phyloP scores from a whole-genome alignment of 2,113 vertebrate species.

The Panthera uncia region DNA sequence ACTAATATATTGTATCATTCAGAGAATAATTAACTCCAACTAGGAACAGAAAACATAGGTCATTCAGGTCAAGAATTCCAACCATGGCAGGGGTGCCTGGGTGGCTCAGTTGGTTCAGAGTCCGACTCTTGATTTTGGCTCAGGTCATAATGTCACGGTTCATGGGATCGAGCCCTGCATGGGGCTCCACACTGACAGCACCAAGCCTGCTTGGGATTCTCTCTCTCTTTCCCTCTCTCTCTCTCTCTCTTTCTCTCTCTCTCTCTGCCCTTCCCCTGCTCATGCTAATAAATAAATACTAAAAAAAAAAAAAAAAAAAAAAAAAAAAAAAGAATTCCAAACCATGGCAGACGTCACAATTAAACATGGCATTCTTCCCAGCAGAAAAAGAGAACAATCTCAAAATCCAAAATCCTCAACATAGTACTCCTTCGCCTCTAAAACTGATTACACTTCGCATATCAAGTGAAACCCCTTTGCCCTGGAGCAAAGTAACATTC shows the following conservation, averaged over 20 bases:
- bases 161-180: no score
- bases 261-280: no score
- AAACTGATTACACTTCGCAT: background rate
- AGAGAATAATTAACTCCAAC: background rate
- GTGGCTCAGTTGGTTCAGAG: no score
- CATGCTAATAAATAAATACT: no score
- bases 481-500: background rate
- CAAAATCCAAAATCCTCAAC: constrained; percentile 6
- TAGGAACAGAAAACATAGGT: background rate
- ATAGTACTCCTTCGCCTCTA: background rate
- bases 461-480: background rate
- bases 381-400: background rate
- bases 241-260: no score
- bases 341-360: background rate
- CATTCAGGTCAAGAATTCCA: background rate
- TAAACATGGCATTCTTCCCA: background rate
- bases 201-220: no score
- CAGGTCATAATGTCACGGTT: no score
- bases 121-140: no score
- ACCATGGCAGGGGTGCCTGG: background rate
- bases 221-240: no score
- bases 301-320: no score
- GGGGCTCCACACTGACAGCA: no score
- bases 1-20: background rate
- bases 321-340: no score